Evolutionary conservation across 1,140 invertebrate genomes (phyloP).

Genomic region (Chironomus tepperi): DNA sequence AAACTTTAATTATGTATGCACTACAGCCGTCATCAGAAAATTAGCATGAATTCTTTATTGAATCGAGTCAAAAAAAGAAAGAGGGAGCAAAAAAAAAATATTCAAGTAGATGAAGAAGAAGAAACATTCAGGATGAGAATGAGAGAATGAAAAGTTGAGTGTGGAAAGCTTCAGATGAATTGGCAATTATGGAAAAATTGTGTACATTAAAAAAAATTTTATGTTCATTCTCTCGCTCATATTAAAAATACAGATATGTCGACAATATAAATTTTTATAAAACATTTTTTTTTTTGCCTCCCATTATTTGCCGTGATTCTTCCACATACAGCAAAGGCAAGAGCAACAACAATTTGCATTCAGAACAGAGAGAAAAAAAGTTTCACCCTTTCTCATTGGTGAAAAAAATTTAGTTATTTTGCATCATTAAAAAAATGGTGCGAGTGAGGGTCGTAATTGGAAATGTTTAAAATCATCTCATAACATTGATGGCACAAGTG

Average conservation of each 20-base stretch:
- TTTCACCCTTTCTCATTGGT: not conserved
- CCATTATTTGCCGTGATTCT: conserved; percentile 16
- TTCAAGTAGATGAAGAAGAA: too few relatives aligned
- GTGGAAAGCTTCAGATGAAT: conserved; percentile 9
- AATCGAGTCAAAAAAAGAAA: too few relatives aligned
- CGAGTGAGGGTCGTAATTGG: not conserved
- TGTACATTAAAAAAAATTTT: not conserved
- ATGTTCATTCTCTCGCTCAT: not conserved
- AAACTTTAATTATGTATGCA: too few relatives aligned
- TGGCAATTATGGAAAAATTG: conserved; percentile 16
- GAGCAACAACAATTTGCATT: too few relatives aligned
- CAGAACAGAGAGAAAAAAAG: too few relatives aligned
- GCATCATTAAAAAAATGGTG: conserved; percentile 20
- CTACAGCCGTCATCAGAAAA: not conserved
- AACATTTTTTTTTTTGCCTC: not conserved
- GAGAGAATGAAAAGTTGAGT: not conserved
- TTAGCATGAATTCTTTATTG: conserved; percentile 19
- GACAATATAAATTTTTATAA: not conserved
- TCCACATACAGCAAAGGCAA: not conserved
- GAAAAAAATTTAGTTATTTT: conserved; percentile 24
- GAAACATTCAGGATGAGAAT: not conserved
- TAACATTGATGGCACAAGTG: not conserved
- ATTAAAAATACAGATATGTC: not conserved
- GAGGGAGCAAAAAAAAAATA: too few relatives aligned
- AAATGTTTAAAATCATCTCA: not conserved